These are phyloP conservation scores for Leistus spinibarbis DNA, from an alignment of 2,888 invertebrate genomes.

Conservation along the genomic window DNA sequence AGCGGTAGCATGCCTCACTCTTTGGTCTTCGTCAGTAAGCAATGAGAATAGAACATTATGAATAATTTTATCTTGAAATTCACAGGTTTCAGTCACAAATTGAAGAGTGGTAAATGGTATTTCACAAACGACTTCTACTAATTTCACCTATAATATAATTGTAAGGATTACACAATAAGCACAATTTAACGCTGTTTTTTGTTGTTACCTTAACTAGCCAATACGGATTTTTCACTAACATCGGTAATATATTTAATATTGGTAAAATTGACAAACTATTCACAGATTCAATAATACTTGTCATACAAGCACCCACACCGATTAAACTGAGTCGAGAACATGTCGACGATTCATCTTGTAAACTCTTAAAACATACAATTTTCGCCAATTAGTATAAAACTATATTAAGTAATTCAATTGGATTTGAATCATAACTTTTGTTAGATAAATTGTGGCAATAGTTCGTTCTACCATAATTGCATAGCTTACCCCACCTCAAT, in stretches of 20 bases:
- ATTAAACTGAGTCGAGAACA: conserved; percentile 75
- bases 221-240: conserved; percentile 74
- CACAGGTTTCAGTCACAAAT: conserved; percentile 59
- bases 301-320: conserved; percentile 65
- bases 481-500: no score
- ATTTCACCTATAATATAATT: conserved; percentile 61
- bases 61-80: conserved; percentile 66
- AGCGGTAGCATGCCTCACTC: conserved; percentile 76
- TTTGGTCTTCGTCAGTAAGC: conserved; percentile 75
- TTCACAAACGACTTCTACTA: conserved; percentile 67
- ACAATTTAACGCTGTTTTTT: neutral
- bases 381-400: no score
- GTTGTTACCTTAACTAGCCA: conserved; percentile 78
- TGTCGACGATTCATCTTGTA: conserved; percentile 76
- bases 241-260: conserved; percentile 67
- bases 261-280: conserved; percentile 63
- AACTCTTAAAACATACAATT: conserved; percentile 62
- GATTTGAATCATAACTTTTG: no score
- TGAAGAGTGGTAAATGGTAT: conserved; percentile 65
- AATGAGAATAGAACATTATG: conserved; percentile 67
- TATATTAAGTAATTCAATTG: no score
- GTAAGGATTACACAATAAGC: neutral
- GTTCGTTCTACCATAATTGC: no score
- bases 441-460: no score
- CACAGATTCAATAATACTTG: conserved; percentile 66